Conservation (phyloP, 2,888 invertebrate genomes). For the Ferrisia virgata region DNA sequence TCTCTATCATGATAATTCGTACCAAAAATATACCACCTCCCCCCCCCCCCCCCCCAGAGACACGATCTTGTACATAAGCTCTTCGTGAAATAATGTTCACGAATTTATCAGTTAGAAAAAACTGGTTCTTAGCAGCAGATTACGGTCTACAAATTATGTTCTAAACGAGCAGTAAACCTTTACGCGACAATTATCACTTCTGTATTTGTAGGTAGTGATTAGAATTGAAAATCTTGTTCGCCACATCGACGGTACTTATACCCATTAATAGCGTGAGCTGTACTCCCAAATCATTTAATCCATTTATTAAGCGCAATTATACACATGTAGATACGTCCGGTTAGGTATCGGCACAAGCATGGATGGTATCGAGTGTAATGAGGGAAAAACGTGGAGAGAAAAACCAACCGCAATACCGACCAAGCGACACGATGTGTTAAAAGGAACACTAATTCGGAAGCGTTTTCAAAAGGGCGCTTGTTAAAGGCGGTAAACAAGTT, state of each 20-base stretch:
- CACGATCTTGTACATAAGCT: no score
- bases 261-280: not conserved
- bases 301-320: not conserved
- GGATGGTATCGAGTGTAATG: not conserved
- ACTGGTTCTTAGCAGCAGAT: no score
- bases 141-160: no score
- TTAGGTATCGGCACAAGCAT: not conserved
- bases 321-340: not conserved
- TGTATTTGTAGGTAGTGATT: no score
- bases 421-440: not conserved
- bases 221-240: not conserved
- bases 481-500: not conserved
- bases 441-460: constrained; percentile 14
- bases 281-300: not conserved
- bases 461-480: not conserved
- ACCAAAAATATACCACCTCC: no score
- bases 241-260: no score
- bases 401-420: not conserved
- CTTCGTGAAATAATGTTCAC: no score
- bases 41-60: no score
- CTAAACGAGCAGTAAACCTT: no score
- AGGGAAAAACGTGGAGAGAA: not conserved
- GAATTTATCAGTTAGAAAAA: no score
- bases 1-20: no score
- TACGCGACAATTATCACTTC: no score